Percentiles rank a stretch among this genome's conserved stretches.
phyloP scores from a whole-genome alignment of 2,888 invertebrate species.

The Agrotis puta region DNA sequence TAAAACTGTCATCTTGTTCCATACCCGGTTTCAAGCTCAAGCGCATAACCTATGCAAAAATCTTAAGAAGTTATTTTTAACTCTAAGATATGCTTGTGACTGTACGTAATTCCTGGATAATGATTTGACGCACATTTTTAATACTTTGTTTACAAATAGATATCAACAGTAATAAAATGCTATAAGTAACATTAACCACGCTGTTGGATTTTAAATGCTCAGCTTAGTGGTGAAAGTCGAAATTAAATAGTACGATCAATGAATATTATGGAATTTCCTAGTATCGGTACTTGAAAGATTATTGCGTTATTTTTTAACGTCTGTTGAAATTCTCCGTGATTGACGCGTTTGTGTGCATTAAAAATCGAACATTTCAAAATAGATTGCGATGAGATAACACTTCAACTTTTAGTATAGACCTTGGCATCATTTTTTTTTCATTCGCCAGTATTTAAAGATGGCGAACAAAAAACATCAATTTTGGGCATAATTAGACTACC shows the following conservation, averaged over 20 bases:
- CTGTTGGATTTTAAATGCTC: not conserved
- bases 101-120: not conserved
- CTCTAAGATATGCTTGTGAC: not conserved
- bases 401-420: too few relatives aligned
- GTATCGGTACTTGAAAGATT: not conserved
- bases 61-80: not conserved
- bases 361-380: not conserved
- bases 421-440: too few relatives aligned
- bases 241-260: not conserved
- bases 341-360: not conserved
- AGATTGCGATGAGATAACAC: not conserved
- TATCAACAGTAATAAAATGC: not conserved
- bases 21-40: too few relatives aligned
- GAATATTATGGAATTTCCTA: not conserved
- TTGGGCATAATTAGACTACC: too few relatives aligned
- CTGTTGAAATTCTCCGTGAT: not conserved
- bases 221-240: not conserved
- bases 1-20: too few relatives aligned
- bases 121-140: slow-evolving; percentile 11
- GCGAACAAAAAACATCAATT: too few relatives aligned
- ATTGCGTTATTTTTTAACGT: slow-evolving; percentile 2
- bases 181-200: not conserved
- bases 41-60: too few relatives aligned
- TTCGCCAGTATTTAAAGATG: too few relatives aligned
- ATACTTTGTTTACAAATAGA: slow-evolving; percentile 17